Conservation (phyloP, 2,888 invertebrate species). For the Scaptomyza caliginosa region DNA sequence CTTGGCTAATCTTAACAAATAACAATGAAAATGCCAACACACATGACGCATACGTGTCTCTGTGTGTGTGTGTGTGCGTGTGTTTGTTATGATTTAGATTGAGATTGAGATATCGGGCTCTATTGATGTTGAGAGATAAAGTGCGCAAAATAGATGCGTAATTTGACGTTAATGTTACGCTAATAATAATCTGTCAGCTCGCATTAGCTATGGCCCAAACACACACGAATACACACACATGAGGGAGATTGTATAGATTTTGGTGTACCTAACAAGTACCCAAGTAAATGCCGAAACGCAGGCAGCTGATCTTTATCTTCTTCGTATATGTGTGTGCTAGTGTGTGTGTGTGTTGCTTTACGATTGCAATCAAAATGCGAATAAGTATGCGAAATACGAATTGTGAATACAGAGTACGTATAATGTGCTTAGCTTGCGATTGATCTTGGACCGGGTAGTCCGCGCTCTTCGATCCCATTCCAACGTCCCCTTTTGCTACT, state of each 20-base stretch:
- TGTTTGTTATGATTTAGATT: slow-evolving; percentile 36
- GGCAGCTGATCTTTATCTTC: slow-evolving; percentile 59
- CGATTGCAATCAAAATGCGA: slow-evolving; percentile 63
- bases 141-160: slow-evolving; percentile 77
- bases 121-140: slow-evolving; percentile 63
- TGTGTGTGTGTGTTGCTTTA: slow-evolving; percentile 7
- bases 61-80: slow-evolving; percentile 10
- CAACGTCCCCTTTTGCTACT: not conserved
- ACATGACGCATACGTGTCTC: not conserved
- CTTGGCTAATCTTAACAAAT: slow-evolving; percentile 6
- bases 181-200: slow-evolving; percentile 82
- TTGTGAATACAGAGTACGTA: slow-evolving; percentile 6
- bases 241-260: slow-evolving; percentile 24
- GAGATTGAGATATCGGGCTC: slow-evolving; percentile 22
- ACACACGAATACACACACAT: slow-evolving; percentile 26
- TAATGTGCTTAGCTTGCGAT: slow-evolving; percentile 60
- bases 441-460: slow-evolving; percentile 25
- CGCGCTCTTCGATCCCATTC: not conserved
- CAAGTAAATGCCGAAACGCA: slow-evolving; percentile 2
- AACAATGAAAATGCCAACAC: slow-evolving; percentile 21
- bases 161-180: slow-evolving; percentile 82
- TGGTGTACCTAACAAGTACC: slow-evolving; percentile 26
- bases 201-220: slow-evolving; percentile 55
- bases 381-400: slow-evolving; percentile 50
- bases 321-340: slow-evolving; percentile 27